These are phyloP conservation scores for Lasioglossum figueresi DNA, from an alignment of 2,888 invertebrate genomes.

Conservation along the genomic window DNA sequence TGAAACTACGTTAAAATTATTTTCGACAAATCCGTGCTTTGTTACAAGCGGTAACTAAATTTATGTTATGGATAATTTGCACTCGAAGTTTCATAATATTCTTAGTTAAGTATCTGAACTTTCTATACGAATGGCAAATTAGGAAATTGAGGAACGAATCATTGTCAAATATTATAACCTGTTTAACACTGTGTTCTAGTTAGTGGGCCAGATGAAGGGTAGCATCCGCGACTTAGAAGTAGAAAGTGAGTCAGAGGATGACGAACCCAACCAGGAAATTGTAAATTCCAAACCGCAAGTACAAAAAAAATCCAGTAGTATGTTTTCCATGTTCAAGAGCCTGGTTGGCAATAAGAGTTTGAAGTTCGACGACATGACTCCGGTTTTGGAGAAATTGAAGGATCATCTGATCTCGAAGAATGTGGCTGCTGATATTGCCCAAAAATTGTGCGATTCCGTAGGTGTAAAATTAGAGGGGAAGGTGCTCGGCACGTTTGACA, in stretches of 20 bases:
- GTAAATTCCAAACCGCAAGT: slow-evolving; percentile 71
- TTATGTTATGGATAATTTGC: too few relatives aligned
- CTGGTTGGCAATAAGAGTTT: slow-evolving; percentile 96
- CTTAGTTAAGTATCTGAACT: not conserved
- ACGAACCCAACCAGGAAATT: slow-evolving; percentile 85
- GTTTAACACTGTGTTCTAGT: slow-evolving; percentile 82
- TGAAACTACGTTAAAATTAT: too few relatives aligned
- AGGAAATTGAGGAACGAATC: not conserved
- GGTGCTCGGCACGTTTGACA: slow-evolving; percentile 97
- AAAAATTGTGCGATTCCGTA: slow-evolving; percentile 97
- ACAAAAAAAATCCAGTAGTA: slow-evolving; percentile 85
- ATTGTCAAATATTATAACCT: not conserved
- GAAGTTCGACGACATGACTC: slow-evolving; percentile 91
- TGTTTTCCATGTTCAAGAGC: slow-evolving; percentile 94
- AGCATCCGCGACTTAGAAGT: slow-evolving; percentile 93
- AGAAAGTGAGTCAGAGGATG: slow-evolving; percentile 89
- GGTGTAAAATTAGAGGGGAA: slow-evolving; percentile 95
- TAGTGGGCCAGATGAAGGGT: slow-evolving; percentile 94
- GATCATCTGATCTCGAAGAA: slow-evolving; percentile 99
- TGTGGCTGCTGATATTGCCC: slow-evolving; percentile 97
- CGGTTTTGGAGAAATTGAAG: slow-evolving; percentile 95
- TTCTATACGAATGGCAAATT: not conserved
- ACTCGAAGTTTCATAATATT: not conserved
- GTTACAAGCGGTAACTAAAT: too few relatives aligned
- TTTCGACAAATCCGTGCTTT: not conserved